Evolutionary conservation across 2,113 vertebrate genomes (phyloP).

Genomic region (Poecilia latipinna): DNA sequence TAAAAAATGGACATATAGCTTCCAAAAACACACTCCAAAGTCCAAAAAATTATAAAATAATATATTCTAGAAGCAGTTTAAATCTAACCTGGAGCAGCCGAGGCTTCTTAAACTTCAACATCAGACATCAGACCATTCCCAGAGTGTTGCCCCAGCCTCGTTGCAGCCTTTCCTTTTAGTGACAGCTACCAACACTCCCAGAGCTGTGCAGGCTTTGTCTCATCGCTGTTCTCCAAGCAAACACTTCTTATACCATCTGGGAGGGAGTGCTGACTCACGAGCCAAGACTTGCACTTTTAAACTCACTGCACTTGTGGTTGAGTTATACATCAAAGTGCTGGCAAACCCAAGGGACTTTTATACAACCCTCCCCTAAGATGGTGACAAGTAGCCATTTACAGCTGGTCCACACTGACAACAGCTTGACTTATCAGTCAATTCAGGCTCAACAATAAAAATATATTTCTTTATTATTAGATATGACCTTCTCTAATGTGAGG

Average conservation of each 20-base stretch:
- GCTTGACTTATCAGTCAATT: neutral
- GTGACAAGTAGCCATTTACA: neutral
- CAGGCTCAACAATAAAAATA: neutral
- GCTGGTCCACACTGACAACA: neutral
- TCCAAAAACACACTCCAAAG: neutral
- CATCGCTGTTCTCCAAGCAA: constrained; percentile 48
- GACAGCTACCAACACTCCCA: constrained; percentile 44
- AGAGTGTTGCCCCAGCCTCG: constrained; percentile 22
- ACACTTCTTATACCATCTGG: constrained; percentile 56
- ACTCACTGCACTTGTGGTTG: constrained; percentile 30
- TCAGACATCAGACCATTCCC: constrained; percentile 22
- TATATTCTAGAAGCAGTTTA: neutral
- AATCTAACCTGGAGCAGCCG: constrained; percentile 47
- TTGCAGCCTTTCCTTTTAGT: no score
- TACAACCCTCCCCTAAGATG: constrained; percentile 2
- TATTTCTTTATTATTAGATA: neutral
- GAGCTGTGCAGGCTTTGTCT: constrained; percentile 48
- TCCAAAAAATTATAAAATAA: neutral
- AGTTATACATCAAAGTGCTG: constrained; percentile 29
- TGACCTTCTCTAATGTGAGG: neutral
- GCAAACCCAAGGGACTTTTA: neutral
- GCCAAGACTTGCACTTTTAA: constrained; percentile 49
- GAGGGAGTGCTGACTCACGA: constrained; percentile 60
- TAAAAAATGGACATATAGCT: neutral
- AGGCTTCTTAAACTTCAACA: constrained; percentile 23